Evolutionary conservation across 2,113 vertebrate species (phyloP).

Genomic region (Pteronura brasiliensis): DNA sequence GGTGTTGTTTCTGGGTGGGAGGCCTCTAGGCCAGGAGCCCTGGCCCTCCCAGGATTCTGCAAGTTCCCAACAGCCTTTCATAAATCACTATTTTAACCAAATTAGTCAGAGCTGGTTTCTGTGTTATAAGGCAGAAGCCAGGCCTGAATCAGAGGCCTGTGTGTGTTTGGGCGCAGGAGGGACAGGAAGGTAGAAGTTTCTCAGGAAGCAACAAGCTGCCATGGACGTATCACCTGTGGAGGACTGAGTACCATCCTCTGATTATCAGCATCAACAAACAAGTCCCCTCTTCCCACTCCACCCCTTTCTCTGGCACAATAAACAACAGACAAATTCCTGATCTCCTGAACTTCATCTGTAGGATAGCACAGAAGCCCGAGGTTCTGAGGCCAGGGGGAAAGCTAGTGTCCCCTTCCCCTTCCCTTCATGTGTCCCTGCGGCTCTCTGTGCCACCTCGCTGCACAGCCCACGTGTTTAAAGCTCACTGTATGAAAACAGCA

Average conservation of each 20-base stretch:
- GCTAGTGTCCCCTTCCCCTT: background rate
- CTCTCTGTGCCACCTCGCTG: background rate
- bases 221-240: fast-evolving
- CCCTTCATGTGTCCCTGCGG: fast-evolving
- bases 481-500: background rate
- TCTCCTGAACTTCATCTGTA: background rate
- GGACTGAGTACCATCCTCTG: background rate
- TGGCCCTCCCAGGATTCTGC: background rate
- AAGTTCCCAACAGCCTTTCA: background rate
- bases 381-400: no score
- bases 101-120: background rate
- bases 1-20: background rate
- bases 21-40: background rate
- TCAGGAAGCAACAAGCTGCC: background rate
- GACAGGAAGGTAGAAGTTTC: background rate
- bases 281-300: no score
- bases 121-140: background rate
- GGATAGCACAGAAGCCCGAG: background rate
- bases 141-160: background rate
- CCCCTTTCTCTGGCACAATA: background rate
- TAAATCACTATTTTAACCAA: background rate
- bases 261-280: background rate
- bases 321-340: background rate
- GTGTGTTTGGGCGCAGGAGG: background rate
- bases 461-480: fast-evolving